Percentiles rank a stretch among this genome's conserved stretches.
phyloP scores from a whole-genome alignment of 2,113 vertebrate species.

The Gambusia affinis region DNA sequence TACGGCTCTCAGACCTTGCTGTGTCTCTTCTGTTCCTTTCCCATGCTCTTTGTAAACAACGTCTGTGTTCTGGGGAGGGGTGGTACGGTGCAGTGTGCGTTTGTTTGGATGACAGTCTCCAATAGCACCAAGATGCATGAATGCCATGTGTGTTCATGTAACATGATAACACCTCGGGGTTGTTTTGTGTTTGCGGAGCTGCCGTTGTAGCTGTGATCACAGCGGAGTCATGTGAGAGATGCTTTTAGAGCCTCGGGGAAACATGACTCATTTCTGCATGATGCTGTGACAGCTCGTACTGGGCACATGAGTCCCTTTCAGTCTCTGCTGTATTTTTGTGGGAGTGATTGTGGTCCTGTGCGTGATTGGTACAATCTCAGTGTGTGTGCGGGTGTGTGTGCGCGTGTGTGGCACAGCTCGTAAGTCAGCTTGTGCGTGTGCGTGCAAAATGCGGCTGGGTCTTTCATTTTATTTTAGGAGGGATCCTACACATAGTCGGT shows the following conservation, averaged over 20 bases:
- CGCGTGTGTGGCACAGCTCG: slow-evolving; percentile 30
- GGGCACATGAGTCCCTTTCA: slow-evolving; percentile 47
- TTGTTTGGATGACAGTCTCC: slow-evolving; percentile 34
- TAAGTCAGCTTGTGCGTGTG: slow-evolving; percentile 21
- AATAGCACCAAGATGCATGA: slow-evolving; percentile 9
- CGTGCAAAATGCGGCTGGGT: slow-evolving; percentile 49
- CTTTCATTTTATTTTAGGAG: slow-evolving; percentile 59
- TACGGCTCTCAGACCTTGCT: slow-evolving; percentile 54
- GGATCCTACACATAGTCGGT: slow-evolving; percentile 17
- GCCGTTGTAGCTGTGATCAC: slow-evolving; percentile 29
- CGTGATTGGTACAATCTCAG: slow-evolving; percentile 23
- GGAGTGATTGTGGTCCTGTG: slow-evolving; percentile 49
- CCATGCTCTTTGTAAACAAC: slow-evolving; percentile 64
- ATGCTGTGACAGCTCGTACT: slow-evolving; percentile 60
- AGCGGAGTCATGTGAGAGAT: slow-evolving; percentile 56
- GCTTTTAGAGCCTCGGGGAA: slow-evolving; percentile 35
- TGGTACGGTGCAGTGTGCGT: background rate
- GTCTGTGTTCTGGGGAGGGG: slow-evolving; percentile 45
- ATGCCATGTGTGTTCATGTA: slow-evolving; percentile 18
- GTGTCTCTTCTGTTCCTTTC: slow-evolving; percentile 50
- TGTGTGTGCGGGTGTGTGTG: slow-evolving; percentile 8
- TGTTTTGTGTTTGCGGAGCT: slow-evolving; percentile 22
- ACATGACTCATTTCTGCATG: slow-evolving; percentile 62
- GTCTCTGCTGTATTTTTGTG: slow-evolving; percentile 47
- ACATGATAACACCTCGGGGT: background rate